Evolutionary conservation across 1,140 invertebrate species (phyloP), one percentile per base, ranked within the genome.

Genomic region (Sitophilus oryzae): DNA sequence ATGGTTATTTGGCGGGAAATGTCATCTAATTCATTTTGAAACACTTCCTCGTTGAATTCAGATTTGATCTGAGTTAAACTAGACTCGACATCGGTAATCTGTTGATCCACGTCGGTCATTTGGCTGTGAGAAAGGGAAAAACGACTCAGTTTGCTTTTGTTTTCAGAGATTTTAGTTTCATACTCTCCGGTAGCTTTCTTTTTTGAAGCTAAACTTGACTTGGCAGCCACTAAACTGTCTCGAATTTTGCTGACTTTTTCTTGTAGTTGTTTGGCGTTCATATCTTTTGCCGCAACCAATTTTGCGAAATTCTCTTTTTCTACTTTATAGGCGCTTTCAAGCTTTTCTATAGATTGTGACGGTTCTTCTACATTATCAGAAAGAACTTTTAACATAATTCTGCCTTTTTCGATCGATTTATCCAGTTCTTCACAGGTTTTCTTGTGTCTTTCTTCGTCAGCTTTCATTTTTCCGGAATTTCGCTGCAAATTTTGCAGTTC

Each of bases 51-150:
- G 60, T 79, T 64, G 57, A 68, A 58, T 67, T 74, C 76, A 71
- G 79, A 72, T 68, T 70, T 63, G 74, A 76, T 66, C 69, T 75
- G 74, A 20, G 73, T 70, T 10, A 81, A 64, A 66, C 82, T 74
- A 19, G 75, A 71, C 59, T 79, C 73, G 49, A 77, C 74, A 0
- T 76, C 46, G 36, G 64, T 67, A 14, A 80, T 72, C 59, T 78
- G 73, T 2, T 74, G 74, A 37, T 71, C 71, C 8, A 73, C 56
- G 47, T 64, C 52, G 44, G 70, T 68, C 4, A 76, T 19, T 22
- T 70, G 59, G 30, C 64, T 63, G 19, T 72, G 67, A 5, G 60
- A 64, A 10, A 42, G 41, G 40, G 71, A 64, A 22, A 75, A 56
- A 44, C 69, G 62, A 2, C 63, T 56, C 25, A 76, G 60, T 42